A percentile compares a stretch with the other conserved stretches of the same genome.
phyloP scores from a whole-genome alignment of 2,113 vertebrate genomes.

The Lasiurus cinereus region DNA sequence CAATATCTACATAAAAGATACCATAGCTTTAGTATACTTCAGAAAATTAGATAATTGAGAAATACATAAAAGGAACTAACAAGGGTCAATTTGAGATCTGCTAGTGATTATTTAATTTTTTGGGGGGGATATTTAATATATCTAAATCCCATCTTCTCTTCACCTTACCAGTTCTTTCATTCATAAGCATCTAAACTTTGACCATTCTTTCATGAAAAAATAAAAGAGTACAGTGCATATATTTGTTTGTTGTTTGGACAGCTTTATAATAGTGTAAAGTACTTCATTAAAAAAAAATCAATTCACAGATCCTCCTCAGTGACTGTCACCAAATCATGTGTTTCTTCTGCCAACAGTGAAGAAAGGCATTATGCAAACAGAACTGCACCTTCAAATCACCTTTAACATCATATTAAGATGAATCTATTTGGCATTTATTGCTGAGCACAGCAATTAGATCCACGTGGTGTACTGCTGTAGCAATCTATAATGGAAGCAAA shows the following conservation, averaged over 20 bases:
- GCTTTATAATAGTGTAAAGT: conserved; percentile 53
- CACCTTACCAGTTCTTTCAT: conserved; percentile 51
- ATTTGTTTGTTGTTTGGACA: conserved; percentile 60
- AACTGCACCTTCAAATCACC: conserved; percentile 74
- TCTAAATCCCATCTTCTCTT: neutral
- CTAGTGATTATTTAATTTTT: neutral
- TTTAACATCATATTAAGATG: conserved; percentile 76
- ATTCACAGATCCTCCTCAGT: conserved; percentile 75
- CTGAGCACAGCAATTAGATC: conserved; percentile 61
- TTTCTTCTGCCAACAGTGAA: conserved; percentile 78
- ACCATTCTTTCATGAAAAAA: conserved; percentile 53
- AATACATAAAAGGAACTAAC: conserved; percentile 9
- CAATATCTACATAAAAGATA: conserved; percentile 2
- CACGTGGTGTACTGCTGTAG: conserved; percentile 67
- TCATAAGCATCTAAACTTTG: conserved; percentile 46
- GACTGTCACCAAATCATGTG: conserved; percentile 78
- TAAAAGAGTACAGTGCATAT: neutral
- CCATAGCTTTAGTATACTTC: neutral
- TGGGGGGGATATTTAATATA: neutral
- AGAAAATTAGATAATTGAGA: neutral
- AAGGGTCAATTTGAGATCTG: neutral
- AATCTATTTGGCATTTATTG: conserved; percentile 74
- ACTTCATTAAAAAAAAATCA: neutral
- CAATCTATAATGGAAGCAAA: conserved; percentile 74
- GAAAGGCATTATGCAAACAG: conserved; percentile 72